Conservation (phyloP, 2,888 invertebrate genomes). For the Polymixis lichenea region DNA sequence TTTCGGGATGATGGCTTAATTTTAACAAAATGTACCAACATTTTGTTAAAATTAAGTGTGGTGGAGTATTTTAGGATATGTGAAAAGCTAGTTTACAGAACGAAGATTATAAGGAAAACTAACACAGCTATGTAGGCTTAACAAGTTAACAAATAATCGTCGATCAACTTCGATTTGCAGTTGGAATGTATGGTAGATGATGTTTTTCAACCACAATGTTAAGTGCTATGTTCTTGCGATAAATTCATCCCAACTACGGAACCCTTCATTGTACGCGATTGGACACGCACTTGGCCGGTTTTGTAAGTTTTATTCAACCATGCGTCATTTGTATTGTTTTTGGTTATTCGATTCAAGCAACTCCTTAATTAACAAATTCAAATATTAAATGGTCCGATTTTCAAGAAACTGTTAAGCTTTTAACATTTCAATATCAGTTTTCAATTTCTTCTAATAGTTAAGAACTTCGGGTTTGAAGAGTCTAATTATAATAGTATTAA, state of each 20-base stretch:
- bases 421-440: slow-evolving; percentile 28
- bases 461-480: slow-evolving; percentile 35
- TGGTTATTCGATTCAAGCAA: not conserved
- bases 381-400: not conserved
- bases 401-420: not conserved
- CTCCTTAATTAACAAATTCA: not conserved
- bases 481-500: slow-evolving; percentile 58
- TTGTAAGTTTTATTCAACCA: not conserved
- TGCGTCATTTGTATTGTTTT: too few species aligned
- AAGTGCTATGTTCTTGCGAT: not conserved
- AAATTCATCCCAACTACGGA: not conserved
- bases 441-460: slow-evolving; percentile 27
- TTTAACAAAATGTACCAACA: too few species aligned
- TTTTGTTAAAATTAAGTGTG: not conserved
- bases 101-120: too few species aligned
- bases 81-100: too few species aligned
- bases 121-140: too few species aligned
- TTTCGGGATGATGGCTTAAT: too few species aligned
- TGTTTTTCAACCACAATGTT: not conserved
- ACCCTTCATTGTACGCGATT: too few species aligned
- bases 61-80: too few species aligned
- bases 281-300: not conserved
- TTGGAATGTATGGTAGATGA: too few species aligned
- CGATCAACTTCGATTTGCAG: too few species aligned
- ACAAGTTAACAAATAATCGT: too few species aligned